These are phyloP conservation scores for Halictus rubicundus DNA, from an alignment of 1,140 invertebrate species.

Conservation along the genomic window DNA sequence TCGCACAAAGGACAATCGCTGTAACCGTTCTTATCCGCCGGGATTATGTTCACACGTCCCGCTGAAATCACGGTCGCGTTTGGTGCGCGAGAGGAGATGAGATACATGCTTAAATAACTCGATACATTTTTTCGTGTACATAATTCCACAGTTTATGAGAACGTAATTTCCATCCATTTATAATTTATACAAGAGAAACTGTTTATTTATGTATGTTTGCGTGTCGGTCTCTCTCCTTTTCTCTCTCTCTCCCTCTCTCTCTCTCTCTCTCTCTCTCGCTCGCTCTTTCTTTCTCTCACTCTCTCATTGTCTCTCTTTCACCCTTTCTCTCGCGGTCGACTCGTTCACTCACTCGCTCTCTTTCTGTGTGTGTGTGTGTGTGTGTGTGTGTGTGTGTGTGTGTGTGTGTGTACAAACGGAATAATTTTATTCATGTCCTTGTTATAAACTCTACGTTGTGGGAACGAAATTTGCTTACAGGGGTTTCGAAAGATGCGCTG, in stretches of 20 bases:
- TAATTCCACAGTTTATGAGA: conserved; percentile 29
- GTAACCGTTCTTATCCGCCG: not conserved
- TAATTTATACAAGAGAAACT: conserved; percentile 52
- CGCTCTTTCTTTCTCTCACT: too few relatives aligned
- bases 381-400: too few relatives aligned
- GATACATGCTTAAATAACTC: conserved; percentile 36
- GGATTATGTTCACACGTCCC: conserved; percentile 36
- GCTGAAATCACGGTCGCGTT: conserved; percentile 43
- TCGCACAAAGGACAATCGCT: conserved; percentile 11
- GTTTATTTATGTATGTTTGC: not conserved
- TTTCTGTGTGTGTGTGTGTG: conserved; percentile 29
- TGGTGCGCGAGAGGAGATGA: conserved; percentile 19
- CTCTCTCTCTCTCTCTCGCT: too few relatives aligned
- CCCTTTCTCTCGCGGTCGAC: too few relatives aligned
- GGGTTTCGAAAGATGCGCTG: conserved; percentile 37
- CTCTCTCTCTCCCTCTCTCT: too few relatives aligned
- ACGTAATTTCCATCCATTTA: conserved; percentile 36
- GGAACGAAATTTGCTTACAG: conserved; percentile 47
- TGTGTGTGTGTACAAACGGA: conserved; percentile 44
- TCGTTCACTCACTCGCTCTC: too few relatives aligned
- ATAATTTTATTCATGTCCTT: conserved; percentile 50
- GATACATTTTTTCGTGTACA: conserved; percentile 30
- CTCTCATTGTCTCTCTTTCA: too few relatives aligned
- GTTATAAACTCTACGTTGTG: conserved; percentile 49
- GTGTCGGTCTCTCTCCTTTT: too few relatives aligned